Evolutionary conservation across 1,140 invertebrate genomes (phyloP), one percentile per base, ranked within the genome.

Genomic region (Luehdorfia chinensis): DNA sequence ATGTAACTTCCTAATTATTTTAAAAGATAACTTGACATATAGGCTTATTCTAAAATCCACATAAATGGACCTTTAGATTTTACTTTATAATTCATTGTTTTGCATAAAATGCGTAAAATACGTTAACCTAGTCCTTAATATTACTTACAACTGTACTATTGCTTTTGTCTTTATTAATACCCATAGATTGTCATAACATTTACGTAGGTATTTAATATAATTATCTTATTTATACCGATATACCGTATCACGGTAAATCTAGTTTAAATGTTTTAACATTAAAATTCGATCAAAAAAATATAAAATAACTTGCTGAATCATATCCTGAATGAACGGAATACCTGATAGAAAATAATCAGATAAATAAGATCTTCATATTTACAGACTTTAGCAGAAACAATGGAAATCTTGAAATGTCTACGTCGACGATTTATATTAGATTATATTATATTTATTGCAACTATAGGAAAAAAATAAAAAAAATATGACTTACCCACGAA

Each of bases 391-490:
- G 74, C 55, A 47, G 55, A 66, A 73, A 65, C 58, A 66, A 70
- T 70, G 75, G 60, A 57, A 56, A 64, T 53, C 63, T 61, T 73
- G 27, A 50, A 60, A 58, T 54, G 60, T 58, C 55, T 67, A 58
- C 47, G 57, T 66, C 75, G 66, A 55, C 69, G 48, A 63, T 76
- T 79, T 80, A 71, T 76, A 77, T 77, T 77, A 75, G 57, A 66
- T 64, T 68, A 71, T 67, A 70, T 61, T 69, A 69, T 67, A 81
- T 81, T 76, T 76, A 84, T 75, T 84, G 80, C 77, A 80, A 78
- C 59, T 75, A 79, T 64, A 59, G 52, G 62, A 81, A 84, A 85
- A 85, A 73, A 72, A 79, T 76, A 85, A 85, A 77, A 83, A 81
- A 83, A 72, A 67, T 56, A 61, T 62, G 51, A 78, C 59, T 54